Base-by-base conservation (phyloP, 2,113 vertebrate species). In the Centrocercus urophasianus region DNA sequence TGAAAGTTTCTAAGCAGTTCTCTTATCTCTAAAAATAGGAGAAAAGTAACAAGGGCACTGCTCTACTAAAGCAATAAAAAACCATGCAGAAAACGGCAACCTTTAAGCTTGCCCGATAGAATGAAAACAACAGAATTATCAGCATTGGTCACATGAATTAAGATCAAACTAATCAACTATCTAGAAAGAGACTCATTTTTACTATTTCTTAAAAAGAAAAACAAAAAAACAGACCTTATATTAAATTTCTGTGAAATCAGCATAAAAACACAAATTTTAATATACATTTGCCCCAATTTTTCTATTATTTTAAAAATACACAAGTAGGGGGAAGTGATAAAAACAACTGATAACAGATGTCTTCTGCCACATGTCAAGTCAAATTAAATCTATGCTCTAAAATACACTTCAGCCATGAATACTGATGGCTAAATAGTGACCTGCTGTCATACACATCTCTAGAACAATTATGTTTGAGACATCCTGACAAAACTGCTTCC, bases 331-430 rank as follows among this genome's bases (percentile, higher is more conserved):
- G 47, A 89, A 95, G 57, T 61, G 85, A 88, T 61, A 92, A 95
- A 81, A 83, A 57, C 50, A 89, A 71, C 18, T 94, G 86, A 88
- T 48, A 76, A 88, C 83, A 96, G 78, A 83, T 77, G 42, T 64
- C 52, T 88, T 88, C 92, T 93, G 84, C 36, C 50, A 80, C 24
- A 4, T 90, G 60, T 88, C 65, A 95, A 87, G 66, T 88, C 34
- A 90, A 74, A 86, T 95, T 86, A 91, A 90, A 92, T 79, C 70
- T 43, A 52, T 45, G 77, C 69, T 90, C 43, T 76, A 86, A 93
- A 96, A 93, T 81, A 48, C 11, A 79, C 66, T 95, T 96, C 67
- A 93, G 78, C 56, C 67, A 80, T n/a, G 50, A 93, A 81, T 72
- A 84, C 81, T 64, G 80, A 70, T 50, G 90, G 70, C 64, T 45